Conservation (phyloP, 2,888 invertebrate species). For the Mythimna lalbum region DNA sequence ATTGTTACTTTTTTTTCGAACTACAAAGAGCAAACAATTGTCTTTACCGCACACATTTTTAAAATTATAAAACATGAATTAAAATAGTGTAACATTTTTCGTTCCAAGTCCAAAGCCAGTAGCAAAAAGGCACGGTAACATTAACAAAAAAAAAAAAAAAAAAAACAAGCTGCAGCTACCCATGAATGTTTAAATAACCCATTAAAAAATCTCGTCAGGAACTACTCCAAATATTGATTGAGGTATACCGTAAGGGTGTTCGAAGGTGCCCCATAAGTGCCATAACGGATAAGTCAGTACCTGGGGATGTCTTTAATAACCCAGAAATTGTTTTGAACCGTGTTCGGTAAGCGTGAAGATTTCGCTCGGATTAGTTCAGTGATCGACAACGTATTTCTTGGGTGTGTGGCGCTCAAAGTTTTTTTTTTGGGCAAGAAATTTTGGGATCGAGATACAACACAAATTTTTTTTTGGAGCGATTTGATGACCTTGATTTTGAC, state of each 20-base stretch:
- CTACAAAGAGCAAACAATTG: neutral
- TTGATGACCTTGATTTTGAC: neutral
- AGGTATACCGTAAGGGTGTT: slow-evolving; percentile 75
- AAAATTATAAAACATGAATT: neutral
- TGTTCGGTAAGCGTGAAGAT: slow-evolving; percentile 87
- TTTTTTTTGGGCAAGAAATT: neutral
- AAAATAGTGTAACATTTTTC: neutral
- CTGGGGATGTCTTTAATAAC: slow-evolving; percentile 85
- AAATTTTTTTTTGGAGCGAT: too few species aligned
- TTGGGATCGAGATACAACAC: neutral
- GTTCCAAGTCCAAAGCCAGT: slow-evolving; percentile 4
- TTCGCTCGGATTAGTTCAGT: slow-evolving; percentile 82
- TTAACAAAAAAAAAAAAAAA: slow-evolving; percentile 44
- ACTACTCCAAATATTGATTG: slow-evolving; percentile 78
- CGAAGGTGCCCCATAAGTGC: slow-evolving; percentile 60
- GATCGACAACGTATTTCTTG: slow-evolving; percentile 77
- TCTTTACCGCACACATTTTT: too few species aligned
- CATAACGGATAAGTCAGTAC: slow-evolving; percentile 74
- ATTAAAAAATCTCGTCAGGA: slow-evolving; percentile 62
- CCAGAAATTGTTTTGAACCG: slow-evolving; percentile 89
- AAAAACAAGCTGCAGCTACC: slow-evolving; percentile 48
- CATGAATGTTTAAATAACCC: slow-evolving; percentile 64
- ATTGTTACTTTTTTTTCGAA: slow-evolving; percentile 20
- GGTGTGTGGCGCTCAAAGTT: slow-evolving; percentile 76
- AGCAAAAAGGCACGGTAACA: slow-evolving; percentile 20